Conservation (phyloP, 1,140 invertebrate genomes). For the Apolygus lucorum region DNA sequence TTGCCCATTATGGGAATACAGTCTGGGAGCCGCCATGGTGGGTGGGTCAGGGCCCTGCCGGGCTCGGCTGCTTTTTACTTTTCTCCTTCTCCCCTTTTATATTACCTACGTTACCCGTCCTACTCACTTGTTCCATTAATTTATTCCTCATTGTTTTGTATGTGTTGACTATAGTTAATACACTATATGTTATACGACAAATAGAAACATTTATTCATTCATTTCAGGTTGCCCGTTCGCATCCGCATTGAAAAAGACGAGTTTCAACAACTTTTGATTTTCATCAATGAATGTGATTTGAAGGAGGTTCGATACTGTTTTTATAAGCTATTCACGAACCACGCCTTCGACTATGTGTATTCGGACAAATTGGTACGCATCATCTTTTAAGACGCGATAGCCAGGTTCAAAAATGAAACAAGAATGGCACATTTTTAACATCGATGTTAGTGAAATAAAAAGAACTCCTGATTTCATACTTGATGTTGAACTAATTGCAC, state of each 20-base stretch:
- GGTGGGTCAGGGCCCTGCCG: too few relatives aligned
- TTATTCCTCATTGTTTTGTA: too few relatives aligned
- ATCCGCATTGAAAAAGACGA: constrained; percentile 7
- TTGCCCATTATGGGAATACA: too few relatives aligned
- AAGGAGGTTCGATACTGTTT: not conserved
- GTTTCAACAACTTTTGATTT: not conserved
- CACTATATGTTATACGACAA: too few relatives aligned
- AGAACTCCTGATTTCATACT: not conserved
- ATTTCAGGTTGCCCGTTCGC: not conserved
- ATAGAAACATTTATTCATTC: too few relatives aligned
- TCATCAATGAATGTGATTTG: not conserved
- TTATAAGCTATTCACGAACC: not conserved
- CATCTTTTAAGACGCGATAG: not conserved
- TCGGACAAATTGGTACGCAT: not conserved
- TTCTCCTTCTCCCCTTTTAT: too few relatives aligned
- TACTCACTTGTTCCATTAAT: too few relatives aligned
- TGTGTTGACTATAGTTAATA: too few relatives aligned
- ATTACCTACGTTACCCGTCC: too few relatives aligned
- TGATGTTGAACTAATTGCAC: not conserved
- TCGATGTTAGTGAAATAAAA: not conserved
- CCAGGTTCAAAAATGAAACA: not conserved
- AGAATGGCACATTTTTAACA: not conserved
- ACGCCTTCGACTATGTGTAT: constrained; percentile 5
- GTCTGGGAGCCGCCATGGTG: too few relatives aligned
- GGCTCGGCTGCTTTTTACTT: too few relatives aligned